Evolutionary conservation across 64 coral and sea anemone genomes (phyloP), one percentile per base, ranked within the genome.

Genomic region (Hydrozoanthus tunicans): DNA sequence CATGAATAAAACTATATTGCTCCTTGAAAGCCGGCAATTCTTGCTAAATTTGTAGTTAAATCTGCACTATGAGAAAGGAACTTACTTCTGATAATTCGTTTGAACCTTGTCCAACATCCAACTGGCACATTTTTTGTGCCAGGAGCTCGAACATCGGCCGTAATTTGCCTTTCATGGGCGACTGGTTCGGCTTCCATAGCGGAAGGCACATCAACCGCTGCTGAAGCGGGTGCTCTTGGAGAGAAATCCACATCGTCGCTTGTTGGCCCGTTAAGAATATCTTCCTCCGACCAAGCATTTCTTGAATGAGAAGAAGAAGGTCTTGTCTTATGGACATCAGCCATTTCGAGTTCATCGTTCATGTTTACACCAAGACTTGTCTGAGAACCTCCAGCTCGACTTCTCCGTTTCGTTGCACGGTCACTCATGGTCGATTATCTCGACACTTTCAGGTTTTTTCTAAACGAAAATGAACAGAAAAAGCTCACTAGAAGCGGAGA

Each of bases 131-230:
- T 99, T 74, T 89, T 95, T 63, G 94, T 91, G 13, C 92, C 97
- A 23, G 94, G 92, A 92, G 92, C 94, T 56, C 97, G 97, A 15
- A 94, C 97, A 77, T 99, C 97, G 12, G 97, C 20, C 3, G 97
- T 90, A 56, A 99, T 90, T 60, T 92, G 89, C 5, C 77, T 91
- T 82, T 84, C 73, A 69, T 92, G 97, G 13, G 77, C 70, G 20
- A 96, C 94, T 13, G 97, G 97, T 90, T 99, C 97, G 7, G 90
- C 77, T 77, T 99, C 97, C 97, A 99, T 99, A 5, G 94, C 97
- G 0, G 94, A 93, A 27, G 97, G 97, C 52, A 95, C 94, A 86
- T 99, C 97, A 4, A 99, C 94, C 7, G 97, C 97, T 14, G 97
- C 97, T 3, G 97, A 96, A 20, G 94, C 97, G 7, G 94, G 92